A percentile compares a stretch with the other conserved stretches of the same genome.
Evolutionary conservation across 2,797 vertebrate species (phyloP).

Genomic region (Acanthis flammea): DNA sequence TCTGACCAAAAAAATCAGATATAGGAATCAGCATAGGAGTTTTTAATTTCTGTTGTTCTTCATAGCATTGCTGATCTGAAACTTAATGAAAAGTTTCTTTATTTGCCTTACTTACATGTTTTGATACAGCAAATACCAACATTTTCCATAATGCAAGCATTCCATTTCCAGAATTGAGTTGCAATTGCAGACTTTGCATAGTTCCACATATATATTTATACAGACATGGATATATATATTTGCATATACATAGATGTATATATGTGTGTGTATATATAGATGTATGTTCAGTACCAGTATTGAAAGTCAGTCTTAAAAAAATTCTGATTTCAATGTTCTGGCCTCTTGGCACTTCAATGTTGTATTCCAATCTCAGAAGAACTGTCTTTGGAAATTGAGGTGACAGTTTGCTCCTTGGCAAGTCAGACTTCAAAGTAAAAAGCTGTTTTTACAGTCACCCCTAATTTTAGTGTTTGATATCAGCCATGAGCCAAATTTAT

Average conservation of each 20-base stretch:
- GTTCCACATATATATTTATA: background rate
- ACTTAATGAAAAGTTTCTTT: background rate
- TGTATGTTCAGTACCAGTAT: background rate
- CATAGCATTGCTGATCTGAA: background rate
- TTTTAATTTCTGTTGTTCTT: background rate
- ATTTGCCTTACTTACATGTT: background rate
- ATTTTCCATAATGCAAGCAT: background rate
- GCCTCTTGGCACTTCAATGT: background rate
- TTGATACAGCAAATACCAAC: background rate
- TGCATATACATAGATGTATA: background rate
- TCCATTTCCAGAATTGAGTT: background rate
- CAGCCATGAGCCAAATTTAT: background rate
- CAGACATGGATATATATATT: accelerated
- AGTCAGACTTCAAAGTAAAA: background rate
- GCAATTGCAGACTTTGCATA: background rate
- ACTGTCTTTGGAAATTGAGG: background rate
- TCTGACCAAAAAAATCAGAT: background rate
- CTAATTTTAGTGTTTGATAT: background rate
- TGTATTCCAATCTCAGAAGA: background rate
- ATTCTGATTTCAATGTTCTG: background rate
- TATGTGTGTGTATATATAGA: too few relatives aligned
- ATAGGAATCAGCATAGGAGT: background rate
- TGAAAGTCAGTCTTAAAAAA: background rate
- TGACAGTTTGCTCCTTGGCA: background rate
- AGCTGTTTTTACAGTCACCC: background rate